Evolutionary conservation across 2,888 invertebrate genomes (phyloP).

Genomic region (Amblyjoppa proteus): DNA sequence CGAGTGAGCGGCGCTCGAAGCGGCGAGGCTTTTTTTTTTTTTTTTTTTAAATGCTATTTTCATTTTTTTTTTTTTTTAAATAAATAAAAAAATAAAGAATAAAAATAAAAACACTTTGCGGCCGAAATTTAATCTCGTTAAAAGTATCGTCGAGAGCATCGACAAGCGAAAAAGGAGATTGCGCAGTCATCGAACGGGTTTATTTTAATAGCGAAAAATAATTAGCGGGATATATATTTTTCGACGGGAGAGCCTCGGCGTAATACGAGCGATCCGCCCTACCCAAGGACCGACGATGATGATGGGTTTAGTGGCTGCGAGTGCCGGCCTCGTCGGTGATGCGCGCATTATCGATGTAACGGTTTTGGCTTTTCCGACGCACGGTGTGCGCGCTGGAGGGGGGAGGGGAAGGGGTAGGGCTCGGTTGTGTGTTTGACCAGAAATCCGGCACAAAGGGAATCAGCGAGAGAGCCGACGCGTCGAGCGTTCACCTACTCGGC

Average conservation of each 20-base stretch:
- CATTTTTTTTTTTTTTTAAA: background rate
- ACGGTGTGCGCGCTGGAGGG: background rate
- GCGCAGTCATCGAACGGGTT: conserved; percentile 16
- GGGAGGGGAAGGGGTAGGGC: background rate
- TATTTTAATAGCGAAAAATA: conserved; percentile 47
- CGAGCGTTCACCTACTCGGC: conserved; percentile 21
- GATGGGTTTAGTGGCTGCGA: background rate
- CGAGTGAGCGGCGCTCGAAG: too few species aligned
- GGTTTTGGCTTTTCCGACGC: conserved; percentile 46
- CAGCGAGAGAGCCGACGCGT: conserved; percentile 42
- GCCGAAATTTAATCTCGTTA: conserved; percentile 44
- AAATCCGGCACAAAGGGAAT: conserved; percentile 66
- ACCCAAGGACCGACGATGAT: conserved; percentile 1
- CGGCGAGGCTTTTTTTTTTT: too few species aligned
- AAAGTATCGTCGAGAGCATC: conserved; percentile 25
- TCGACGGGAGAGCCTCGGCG: background rate
- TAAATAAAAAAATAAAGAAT: background rate
- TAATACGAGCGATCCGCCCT: conserved; percentile 24
- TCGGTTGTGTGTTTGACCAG: conserved; percentile 57
- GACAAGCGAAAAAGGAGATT: conserved; percentile 14
- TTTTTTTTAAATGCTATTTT: background rate
- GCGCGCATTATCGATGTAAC: conserved; percentile 46
- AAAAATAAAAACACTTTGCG: background rate
- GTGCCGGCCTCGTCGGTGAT: conserved; percentile 4
- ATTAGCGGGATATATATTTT: conserved; percentile 34